Conservation (phyloP, 2,797 vertebrate genomes). For the Garrulus glandarius region DNA sequence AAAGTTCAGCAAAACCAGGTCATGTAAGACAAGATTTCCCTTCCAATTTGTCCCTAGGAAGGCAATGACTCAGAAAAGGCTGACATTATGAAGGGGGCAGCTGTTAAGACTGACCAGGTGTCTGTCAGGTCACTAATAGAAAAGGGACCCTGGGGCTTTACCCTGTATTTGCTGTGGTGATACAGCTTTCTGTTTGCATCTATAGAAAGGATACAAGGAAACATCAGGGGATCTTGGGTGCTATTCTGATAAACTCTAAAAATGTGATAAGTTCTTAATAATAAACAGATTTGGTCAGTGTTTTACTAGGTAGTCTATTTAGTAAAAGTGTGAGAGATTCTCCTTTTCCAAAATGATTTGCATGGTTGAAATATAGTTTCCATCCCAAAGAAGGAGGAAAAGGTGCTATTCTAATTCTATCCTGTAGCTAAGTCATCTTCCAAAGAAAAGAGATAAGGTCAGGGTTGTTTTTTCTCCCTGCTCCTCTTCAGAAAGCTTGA, state of each 20-base stretch:
- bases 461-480: background rate
- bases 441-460: background rate
- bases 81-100: background rate
- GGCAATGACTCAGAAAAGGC: background rate
- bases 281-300: background rate
- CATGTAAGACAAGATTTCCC: background rate
- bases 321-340: background rate
- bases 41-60: background rate
- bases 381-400: background rate
- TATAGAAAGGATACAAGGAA: background rate
- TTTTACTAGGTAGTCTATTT: background rate
- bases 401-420: background rate
- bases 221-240: background rate
- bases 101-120: background rate
- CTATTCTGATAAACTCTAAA: background rate
- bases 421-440: background rate
- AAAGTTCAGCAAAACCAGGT: background rate
- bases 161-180: background rate
- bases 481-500: background rate
- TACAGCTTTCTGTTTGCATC: background rate
- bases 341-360: background rate
- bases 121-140: background rate
- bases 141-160: background rate
- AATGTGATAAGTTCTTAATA: background rate
- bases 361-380: background rate